Percentiles rank a stretch among this genome's conserved stretches.
Conservation (phyloP, 2,113 vertebrate species). For the Bubo blakistoni region DNA sequence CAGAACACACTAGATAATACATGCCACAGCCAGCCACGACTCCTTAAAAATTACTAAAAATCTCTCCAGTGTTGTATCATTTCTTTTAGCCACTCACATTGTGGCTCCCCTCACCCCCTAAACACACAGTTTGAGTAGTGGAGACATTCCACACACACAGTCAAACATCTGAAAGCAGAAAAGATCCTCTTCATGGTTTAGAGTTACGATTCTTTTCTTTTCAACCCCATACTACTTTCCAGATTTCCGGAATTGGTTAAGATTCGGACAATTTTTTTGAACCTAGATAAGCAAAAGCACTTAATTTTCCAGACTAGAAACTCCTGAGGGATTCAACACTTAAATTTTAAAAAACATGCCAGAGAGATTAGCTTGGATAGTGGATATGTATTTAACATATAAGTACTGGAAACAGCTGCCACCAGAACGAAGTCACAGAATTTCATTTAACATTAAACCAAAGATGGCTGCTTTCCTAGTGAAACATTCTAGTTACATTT, state of each 20-base stretch:
- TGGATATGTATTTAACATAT: background rate
- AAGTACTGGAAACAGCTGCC: background rate
- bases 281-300: background rate
- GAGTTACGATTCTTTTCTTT: background rate
- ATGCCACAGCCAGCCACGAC: background rate
- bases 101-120: background rate
- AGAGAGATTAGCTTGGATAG: background rate
- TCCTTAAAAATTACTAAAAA: background rate
- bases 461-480: background rate
- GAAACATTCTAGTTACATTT: background rate
- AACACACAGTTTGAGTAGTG: background rate
- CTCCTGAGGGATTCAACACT: background rate
- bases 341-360: background rate
- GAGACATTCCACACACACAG: background rate
- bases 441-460: background rate
- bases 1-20: background rate
- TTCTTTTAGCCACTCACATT: background rate
- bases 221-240: background rate
- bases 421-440: background rate
- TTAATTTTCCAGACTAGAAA: background rate
- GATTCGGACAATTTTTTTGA: background rate
- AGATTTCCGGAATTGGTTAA: background rate
- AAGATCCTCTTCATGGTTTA: background rate
- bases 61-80: rapidly evolving
- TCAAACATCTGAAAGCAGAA: background rate